Conservation (phyloP, 2,797 vertebrate genomes). For the Nannoperca australis region DNA sequence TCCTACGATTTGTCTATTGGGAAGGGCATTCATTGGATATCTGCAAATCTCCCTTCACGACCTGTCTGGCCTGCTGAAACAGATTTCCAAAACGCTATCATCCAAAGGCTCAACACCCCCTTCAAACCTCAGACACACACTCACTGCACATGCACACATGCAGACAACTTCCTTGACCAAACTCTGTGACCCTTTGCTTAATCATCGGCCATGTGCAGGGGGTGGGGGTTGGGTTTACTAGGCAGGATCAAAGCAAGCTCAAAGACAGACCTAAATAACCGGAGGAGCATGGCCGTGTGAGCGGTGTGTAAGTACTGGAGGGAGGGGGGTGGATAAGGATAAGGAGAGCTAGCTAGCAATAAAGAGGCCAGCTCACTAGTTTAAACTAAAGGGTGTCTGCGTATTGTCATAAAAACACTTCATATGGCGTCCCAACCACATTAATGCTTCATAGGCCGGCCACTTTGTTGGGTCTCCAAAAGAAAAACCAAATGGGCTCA, state of each 20-base stretch:
- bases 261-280: slow-evolving; percentile 54
- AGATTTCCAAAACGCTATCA: slow-evolving; percentile 19
- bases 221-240: slow-evolving; percentile 15
- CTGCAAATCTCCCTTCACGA: slow-evolving; percentile 18
- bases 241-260: slow-evolving; percentile 64
- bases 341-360: neutral
- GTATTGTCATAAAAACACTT: slow-evolving; percentile 61
- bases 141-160: neutral
- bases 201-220: slow-evolving; percentile 48
- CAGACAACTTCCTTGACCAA: slow-evolving; percentile 48
- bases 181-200: slow-evolving; percentile 63
- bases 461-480: slow-evolving; percentile 63
- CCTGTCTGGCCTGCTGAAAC: slow-evolving; percentile 16
- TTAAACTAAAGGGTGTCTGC: slow-evolving; percentile 50
- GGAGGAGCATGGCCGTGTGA: slow-evolving; percentile 54
- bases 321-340: neutral
- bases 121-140: neutral
- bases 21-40: slow-evolving; percentile 12
- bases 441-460: slow-evolving; percentile 67
- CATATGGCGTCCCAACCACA: slow-evolving; percentile 50
- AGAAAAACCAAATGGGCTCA: slow-evolving; percentile 64
- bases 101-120: slow-evolving; percentile 27
- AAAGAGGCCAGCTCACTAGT: slow-evolving; percentile 28
- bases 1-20: neutral
- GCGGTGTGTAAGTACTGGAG: slow-evolving; percentile 24